Evolutionary conservation across 2,113 vertebrate genomes (phyloP).

Genomic region (Orthonyx spaldingii): DNA sequence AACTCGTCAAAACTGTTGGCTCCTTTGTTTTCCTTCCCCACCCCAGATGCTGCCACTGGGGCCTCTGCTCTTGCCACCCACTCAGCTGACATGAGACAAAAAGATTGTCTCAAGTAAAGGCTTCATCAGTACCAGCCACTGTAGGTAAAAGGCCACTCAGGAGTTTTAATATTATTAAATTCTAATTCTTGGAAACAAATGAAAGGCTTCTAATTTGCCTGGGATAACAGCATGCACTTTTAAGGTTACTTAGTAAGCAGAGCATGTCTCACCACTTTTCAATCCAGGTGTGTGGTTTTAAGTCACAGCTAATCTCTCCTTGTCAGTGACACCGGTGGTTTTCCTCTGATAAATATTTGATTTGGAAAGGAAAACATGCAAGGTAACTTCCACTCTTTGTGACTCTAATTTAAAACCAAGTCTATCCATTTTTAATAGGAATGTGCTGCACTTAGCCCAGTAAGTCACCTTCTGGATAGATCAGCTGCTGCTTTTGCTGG

Average conservation of each 20-base stretch:
- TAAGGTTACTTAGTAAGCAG: neutral
- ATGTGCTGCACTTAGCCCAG: neutral
- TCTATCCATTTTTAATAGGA: slow-evolving; percentile 61
- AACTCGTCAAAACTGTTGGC: neutral
- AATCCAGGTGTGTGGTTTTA: slow-evolving; percentile 9
- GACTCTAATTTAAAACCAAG: slow-evolving; percentile 42
- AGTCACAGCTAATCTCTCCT: slow-evolving; percentile 23
- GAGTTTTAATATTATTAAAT: neutral
- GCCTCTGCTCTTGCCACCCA: neutral
- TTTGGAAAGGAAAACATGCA: slow-evolving; percentile 60
- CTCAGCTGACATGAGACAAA: neutral
- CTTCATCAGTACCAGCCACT: neutral
- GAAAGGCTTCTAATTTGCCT: neutral
- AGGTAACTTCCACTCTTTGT: slow-evolving; percentile 19
- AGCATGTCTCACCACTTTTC: neutral
- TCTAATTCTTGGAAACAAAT: neutral
- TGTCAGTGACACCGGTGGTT: slow-evolving; percentile 35
- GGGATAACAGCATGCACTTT: neutral
- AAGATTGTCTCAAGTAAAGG: neutral
- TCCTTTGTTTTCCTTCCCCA: neutral
- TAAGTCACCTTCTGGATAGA: neutral
- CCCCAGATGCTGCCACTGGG: neutral
- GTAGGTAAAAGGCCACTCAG: neutral
- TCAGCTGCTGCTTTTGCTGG: neutral
- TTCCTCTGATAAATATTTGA: slow-evolving; percentile 69